phyloP scores from a whole-genome alignment of 2,797 vertebrate species.

The Anabacerthia variegaticeps region DNA sequence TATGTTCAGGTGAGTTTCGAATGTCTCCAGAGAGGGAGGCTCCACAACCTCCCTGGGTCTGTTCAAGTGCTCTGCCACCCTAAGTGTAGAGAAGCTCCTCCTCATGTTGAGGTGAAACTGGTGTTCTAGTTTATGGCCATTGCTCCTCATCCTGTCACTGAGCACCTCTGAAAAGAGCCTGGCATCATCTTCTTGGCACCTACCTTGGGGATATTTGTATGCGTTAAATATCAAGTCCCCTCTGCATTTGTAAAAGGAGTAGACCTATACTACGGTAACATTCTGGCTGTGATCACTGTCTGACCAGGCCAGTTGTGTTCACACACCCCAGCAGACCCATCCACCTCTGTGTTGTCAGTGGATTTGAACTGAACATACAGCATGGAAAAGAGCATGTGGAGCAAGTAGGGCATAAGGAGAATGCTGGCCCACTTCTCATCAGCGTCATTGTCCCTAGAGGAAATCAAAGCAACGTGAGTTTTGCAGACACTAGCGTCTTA shows the following conservation, averaged over 20 bases:
- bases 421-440: not conserved
- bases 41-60: not conserved
- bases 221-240: not conserved
- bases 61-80: not conserved
- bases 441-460: slow-evolving; percentile 32
- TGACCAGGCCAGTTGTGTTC: not conserved
- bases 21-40: not conserved
- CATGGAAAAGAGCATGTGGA: not conserved
- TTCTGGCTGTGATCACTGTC: not conserved
- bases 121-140: not conserved
- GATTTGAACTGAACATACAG: not conserved
- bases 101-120: not conserved
- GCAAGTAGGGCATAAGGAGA: not conserved
- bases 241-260: not conserved
- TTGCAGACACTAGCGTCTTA: slow-evolving; percentile 44
- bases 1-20: not conserved
- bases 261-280: not conserved
- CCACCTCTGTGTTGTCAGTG: not conserved
- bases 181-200: not conserved
- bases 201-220: not conserved
- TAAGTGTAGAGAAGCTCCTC: not conserved
- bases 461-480: slow-evolving; percentile 49
- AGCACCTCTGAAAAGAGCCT: not conserved
- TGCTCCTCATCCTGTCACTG: not conserved
- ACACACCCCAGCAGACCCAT: not conserved